Base-by-base conservation (phyloP, 2,113 vertebrate species). In the Polypterus bichir region DNA sequence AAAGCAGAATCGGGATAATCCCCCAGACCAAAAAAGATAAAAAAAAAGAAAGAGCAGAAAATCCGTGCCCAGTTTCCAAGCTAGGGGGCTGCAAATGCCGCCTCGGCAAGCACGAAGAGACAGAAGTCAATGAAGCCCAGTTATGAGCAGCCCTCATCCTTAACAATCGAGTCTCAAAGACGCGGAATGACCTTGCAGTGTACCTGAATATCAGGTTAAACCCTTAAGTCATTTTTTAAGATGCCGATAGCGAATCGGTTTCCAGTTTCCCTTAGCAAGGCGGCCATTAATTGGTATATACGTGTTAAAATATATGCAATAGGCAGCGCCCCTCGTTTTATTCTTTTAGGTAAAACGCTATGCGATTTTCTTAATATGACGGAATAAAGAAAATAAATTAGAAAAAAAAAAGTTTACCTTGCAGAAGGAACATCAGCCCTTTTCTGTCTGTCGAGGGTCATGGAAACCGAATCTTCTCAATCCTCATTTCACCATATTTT, bases 401-500 rank as follows among this genome's bases (percentile, higher is more conserved):
- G 46, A 27, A 10, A 53, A 53, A 59, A n/a, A 59, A 57, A 76
- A 74, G 69, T 77, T 76, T 77, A 77, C 76, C 76, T 76, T 66
- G 66, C 64, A 49, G 63, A 72, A 70, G 65, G 69, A 76, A 76
- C 67, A 66, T 68, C 69, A 70, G 74, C 71, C 70, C 70, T 69
- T 71, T 65, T 72, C 66, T 59, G 66, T 74, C 62, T 61, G 70
- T 66, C 62, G 62, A 69, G 72, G 68, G 56, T 75, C 71, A 71
- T 70, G 67, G 66, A 61, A 68, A 71, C 52, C 61, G 59, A 57
- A 64, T 69, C 69, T 69, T 72, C 69, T 78, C 66, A 74, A 70
- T 68, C 71, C 59, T 73, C 73, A 71, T 68, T 68, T 61, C 67
- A 46, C 66, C 74, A 74, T 73, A 56, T 68, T 64, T 64, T 62